A percentile compares a stretch with the other conserved stretches of the same genome.
Evolutionary conservation across 2,888 invertebrate genomes (phyloP).

Genomic region (Cosmia pyralina): DNA sequence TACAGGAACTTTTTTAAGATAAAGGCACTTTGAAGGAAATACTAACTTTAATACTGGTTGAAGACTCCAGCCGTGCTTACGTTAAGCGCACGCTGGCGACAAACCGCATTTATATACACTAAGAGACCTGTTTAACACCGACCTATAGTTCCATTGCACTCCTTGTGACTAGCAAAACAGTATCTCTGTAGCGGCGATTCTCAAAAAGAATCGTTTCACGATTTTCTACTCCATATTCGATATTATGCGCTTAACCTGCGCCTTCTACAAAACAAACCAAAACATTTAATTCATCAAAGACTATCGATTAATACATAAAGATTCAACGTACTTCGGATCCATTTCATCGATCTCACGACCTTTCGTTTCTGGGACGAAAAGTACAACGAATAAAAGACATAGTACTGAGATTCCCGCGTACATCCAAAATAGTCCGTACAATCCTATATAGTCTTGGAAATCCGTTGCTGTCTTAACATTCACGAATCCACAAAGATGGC

Average conservation of each 20-base stretch:
- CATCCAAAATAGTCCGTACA: slow-evolving; percentile 96
- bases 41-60: slow-evolving; percentile 71
- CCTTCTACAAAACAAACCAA: slow-evolving; percentile 52
- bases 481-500: slow-evolving; percentile 96
- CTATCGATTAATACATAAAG: slow-evolving; percentile 90
- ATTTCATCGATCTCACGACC: slow-evolving; percentile 97
- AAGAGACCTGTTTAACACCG: slow-evolving; percentile 49
- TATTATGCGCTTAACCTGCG: slow-evolving; percentile 53
- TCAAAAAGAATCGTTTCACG: slow-evolving; percentile 16
- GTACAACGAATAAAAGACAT: slow-evolving; percentile 95
- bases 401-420: slow-evolving; percentile 95
- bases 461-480: slow-evolving; percentile 96
- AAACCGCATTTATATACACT: slow-evolving; percentile 25
- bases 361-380: slow-evolving; percentile 97
- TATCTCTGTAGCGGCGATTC: slow-evolving; percentile 18
- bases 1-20: slow-evolving; percentile 70
- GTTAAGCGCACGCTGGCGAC: slow-evolving; percentile 46
- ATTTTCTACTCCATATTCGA: slow-evolving; percentile 27
- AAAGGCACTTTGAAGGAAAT: slow-evolving; percentile 65
- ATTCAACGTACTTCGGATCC: slow-evolving; percentile 92
- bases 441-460: slow-evolving; percentile 93
- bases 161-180: slow-evolving; percentile 62
- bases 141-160: slow-evolving; percentile 56
- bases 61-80: slow-evolving; percentile 44
- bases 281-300: slow-evolving; percentile 51